Base-by-base conservation (phyloP, 2,797 vertebrate genomes). In the Acomys russatus region DNA sequence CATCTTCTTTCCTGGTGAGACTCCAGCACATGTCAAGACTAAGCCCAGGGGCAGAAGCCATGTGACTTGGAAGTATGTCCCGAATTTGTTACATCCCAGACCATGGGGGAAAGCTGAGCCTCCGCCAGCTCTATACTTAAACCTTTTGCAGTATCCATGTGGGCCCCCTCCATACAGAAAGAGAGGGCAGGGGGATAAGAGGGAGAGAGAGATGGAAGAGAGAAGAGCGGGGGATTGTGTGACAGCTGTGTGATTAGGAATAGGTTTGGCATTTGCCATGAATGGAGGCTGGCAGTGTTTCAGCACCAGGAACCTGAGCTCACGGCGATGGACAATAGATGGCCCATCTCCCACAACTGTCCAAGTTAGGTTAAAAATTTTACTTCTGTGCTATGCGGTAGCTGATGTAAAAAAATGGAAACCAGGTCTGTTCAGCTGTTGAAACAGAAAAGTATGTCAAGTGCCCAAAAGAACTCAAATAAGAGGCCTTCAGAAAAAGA, bases 241-340 rank as follows among this genome's bases (percentile, higher is more conserved):
- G 51, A 10, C 49, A 23, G 9, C 0, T 18, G 1, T 25, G 6
- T 68, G 59, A 30, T 7, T 6, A 80, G 63, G 38, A 71, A 4
- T 3, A 8, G 68, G 25, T 2, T 4, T 54, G 76, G 7, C 63
- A 22, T 0, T 59, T 70, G 4, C 10, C 8, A 0, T 1, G 17
- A 61, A 63, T 56, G 22, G 49, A 64, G 14, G 6, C 3, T 0
- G 8, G 3, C n/a, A 14, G 25, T 70, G 56, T 25, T 10, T 2
- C 10, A 20, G 30, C 4, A 18, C 8, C 25, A 20, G 5, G 22
- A 59, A 92, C 22, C 2, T 59, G 25, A 30, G 23, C 11, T 44
- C 2, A 1, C 3, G 15, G 8, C 14, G 3, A 12, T 0, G 0
- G 1, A 1, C 11, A 49, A 1, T 15, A 28, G 1, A 4, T 5